These are phyloP conservation scores for Calidris pugnax DNA, from an alignment of 2,113 vertebrate genomes.

Conservation along the genomic window DNA sequence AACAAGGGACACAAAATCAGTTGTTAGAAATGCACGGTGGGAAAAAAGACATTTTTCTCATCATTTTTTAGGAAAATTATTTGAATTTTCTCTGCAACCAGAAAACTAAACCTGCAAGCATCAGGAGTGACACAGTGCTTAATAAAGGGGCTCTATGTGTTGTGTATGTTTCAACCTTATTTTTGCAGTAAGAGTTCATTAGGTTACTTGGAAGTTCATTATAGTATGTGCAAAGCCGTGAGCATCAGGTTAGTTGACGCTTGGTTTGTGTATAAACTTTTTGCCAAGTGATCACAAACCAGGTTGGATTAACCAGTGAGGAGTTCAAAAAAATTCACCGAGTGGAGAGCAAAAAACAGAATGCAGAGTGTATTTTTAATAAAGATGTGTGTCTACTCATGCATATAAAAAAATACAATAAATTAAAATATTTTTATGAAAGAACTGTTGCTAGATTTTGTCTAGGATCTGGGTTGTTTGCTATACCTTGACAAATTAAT, in stretches of 20 bases:
- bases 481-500: not conserved
- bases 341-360: not conserved
- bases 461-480: not conserved
- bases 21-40: not conserved
- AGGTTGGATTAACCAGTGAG: not conserved
- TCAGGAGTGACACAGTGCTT: fast-evolving
- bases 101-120: not conserved
- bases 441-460: not conserved
- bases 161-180: not conserved
- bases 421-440: not conserved
- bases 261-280: not conserved
- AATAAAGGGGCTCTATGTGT: not conserved
- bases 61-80: not conserved
- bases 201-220: not conserved
- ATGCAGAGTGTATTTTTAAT: not conserved
- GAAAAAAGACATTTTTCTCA: not conserved
- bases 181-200: not conserved
- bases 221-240: not conserved
- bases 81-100: not conserved
- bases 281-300: not conserved
- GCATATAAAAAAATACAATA: not conserved
- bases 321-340: not conserved
- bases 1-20: not conserved
- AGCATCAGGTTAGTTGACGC: not conserved
- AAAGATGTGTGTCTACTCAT: not conserved